Base-by-base conservation (phyloP, 2,113 vertebrate genomes). In the Poeciliopsis turrubarensis region DNA sequence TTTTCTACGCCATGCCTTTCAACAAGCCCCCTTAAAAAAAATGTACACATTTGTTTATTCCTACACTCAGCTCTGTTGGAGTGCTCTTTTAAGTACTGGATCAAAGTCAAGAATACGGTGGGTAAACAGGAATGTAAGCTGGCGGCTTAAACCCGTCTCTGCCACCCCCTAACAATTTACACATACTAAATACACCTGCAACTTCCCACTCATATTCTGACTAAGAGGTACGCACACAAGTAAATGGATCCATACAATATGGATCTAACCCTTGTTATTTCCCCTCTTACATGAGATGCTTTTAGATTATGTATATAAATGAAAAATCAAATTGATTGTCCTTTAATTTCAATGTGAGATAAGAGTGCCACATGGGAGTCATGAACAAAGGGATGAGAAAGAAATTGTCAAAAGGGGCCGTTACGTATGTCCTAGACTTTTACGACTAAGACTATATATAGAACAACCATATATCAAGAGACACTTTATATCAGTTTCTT, bases 251-350 rank as follows among this genome's bases (percentile, higher is more conserved):
- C 70, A 51, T 63, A 74, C 81, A 81, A 68, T 72, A 79, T 44
- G 65, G 60, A 86, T 69, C 67, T 73, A 66, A 75, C 79, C 86
- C 79, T 32, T 2, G 2, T 64, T 72, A 31, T 78, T 70, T 68
- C 86, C 77, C 68, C 75, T n/a, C 83, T 86, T 75, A 80, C 70
- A 86, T 84, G 72, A 73, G 71, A 84, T 81, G 82, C 78, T 84
- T 82, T 72, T n/a, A 37, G 60, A 65, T 79, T 70, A 73, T 13
- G 65, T 60, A 75, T 60, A 68, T 88, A 80, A 72, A 81, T 79
- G 75, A 75, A 67, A 72, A 78, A 87, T 73, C 84, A 57, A 57
- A 85, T 88, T 86, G 68, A 37, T 78, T 84, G 87, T 88, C 64
- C 74, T 85, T 85, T 68, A 72, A 60, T 70, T 62, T 82, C 62